Evolutionary conservation across 1,140 invertebrate genomes (phyloP).

Genomic region (Neocloeon triangulifer): DNA sequence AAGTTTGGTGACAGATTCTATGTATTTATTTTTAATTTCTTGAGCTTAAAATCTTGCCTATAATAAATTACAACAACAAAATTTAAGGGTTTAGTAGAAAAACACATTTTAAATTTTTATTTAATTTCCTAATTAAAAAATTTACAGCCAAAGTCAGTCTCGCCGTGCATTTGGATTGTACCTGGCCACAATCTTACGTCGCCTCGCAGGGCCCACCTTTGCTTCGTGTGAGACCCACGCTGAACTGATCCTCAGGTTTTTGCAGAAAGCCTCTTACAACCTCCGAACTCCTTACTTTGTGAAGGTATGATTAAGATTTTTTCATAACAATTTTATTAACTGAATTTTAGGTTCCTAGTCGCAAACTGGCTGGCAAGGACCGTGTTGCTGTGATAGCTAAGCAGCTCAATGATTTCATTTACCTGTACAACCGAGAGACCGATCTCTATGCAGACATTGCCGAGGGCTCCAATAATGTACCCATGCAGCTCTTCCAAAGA

Average conservation of each 20-base stretch:
- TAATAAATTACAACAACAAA: too few relatives aligned
- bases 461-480: constrained; percentile 12
- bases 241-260: constrained; percentile 58
- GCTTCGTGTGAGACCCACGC: constrained; percentile 28
- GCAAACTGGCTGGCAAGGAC: constrained; percentile 59
- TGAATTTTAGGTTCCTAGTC: constrained; percentile 36
- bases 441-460: constrained; percentile 18
- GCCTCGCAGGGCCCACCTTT: constrained; percentile 23
- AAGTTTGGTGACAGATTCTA: too few relatives aligned
- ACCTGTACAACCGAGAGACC: constrained; percentile 69
- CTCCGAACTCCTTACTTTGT: constrained; percentile 52
- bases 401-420: constrained; percentile 78
- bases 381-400: constrained; percentile 69
- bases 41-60: too few relatives aligned
- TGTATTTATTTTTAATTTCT: too few relatives aligned
- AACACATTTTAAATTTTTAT: not conserved
- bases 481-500: constrained; percentile 15
- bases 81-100: too few relatives aligned
- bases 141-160: constrained; percentile 32
- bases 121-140: constrained; percentile 6
- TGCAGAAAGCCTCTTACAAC: constrained; percentile 53
- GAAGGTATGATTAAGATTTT: constrained; percentile 22
- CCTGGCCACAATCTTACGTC: constrained; percentile 47
- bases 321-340: constrained; percentile 5
- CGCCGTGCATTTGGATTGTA: constrained; percentile 66